Evolutionary conservation across 2,888 invertebrate genomes (phyloP).

Genomic region (Steromphala cineraria): DNA sequence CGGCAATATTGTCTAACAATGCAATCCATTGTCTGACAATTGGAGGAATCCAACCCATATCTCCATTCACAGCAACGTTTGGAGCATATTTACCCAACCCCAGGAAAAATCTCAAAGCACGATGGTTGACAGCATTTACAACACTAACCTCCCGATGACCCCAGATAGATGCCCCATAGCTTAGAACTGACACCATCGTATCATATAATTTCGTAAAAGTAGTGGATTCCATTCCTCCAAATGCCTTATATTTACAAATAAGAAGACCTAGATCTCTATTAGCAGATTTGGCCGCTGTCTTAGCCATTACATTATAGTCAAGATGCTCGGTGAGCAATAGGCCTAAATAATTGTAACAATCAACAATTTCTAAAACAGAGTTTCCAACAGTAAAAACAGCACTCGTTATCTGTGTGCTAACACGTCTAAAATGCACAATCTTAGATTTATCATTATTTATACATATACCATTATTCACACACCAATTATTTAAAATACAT

Average conservation of each 20-base stretch:
- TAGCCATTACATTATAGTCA: slow-evolving; percentile 18
- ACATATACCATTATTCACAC: no score
- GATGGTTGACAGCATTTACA: not conserved
- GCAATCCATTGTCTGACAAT: not conserved
- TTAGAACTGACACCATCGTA: not conserved
- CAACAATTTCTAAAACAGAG: not conserved
- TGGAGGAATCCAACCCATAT: slow-evolving; percentile 7
- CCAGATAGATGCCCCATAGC: not conserved
- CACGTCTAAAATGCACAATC: not conserved
- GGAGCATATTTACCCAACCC: not conserved
- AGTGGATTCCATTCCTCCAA: not conserved
- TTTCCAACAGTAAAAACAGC: not conserved
- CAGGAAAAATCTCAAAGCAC: not conserved
- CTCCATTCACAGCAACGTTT: not conserved
- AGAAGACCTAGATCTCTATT: not conserved
- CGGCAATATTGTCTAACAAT: not conserved
- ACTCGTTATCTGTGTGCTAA: not conserved
- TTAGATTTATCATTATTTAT: no score
- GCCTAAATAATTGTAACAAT: not conserved
- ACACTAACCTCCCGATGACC: not conserved
- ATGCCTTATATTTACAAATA: not conserved
- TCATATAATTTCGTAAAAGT: not conserved
- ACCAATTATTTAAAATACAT: no score
- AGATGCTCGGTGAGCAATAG: slow-evolving; percentile 15
- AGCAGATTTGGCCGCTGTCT: not conserved